A percentile compares a stretch with the other conserved stretches of the same genome.
Conservation (phyloP, 35 echinoderm and acorn worm species). For the Eucidaris tribuloides region DNA sequence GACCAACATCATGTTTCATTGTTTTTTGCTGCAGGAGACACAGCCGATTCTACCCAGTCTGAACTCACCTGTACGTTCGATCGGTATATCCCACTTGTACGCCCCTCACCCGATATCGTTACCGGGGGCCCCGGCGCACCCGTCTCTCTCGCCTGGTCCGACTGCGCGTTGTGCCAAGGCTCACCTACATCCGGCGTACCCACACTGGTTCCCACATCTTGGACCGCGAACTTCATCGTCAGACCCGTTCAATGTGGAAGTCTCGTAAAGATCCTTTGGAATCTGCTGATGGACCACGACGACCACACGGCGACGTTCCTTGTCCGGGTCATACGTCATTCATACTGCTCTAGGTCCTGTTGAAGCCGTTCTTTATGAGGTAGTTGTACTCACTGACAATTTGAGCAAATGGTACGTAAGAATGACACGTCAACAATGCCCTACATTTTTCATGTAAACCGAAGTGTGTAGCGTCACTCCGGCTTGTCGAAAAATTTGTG, state of each 20-base stretch:
- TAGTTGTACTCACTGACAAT: neutral
- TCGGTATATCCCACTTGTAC: slow-evolving; percentile 69
- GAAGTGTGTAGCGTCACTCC: no score
- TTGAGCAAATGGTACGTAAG: no score
- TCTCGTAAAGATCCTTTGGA: slow-evolving; percentile 67
- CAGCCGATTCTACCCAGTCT: no score
- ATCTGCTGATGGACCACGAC: slow-evolving; percentile 21
- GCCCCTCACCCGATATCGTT: slow-evolving; percentile 43
- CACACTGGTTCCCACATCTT: slow-evolving; percentile 67
- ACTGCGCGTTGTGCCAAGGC: neutral
- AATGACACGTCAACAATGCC: no score
- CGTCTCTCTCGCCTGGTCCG: no score
- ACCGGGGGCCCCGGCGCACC: slow-evolving; percentile 52
- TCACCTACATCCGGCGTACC: slow-evolving; percentile 60
- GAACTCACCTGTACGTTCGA: slow-evolving; percentile 76
- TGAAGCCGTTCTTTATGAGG: slow-evolving; percentile 1
- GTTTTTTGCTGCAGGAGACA: no score
- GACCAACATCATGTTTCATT: no score
- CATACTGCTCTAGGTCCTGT: neutral
- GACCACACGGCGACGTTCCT: neutral
- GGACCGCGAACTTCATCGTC: slow-evolving; percentile 42
- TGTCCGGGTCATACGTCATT: neutral
- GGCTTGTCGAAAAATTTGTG: no score
- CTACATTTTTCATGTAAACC: no score
- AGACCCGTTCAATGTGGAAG: slow-evolving; percentile 35